Base-by-base conservation (phyloP, 1,140 invertebrate species). In the Pseudomyrmex flavicornis region DNA sequence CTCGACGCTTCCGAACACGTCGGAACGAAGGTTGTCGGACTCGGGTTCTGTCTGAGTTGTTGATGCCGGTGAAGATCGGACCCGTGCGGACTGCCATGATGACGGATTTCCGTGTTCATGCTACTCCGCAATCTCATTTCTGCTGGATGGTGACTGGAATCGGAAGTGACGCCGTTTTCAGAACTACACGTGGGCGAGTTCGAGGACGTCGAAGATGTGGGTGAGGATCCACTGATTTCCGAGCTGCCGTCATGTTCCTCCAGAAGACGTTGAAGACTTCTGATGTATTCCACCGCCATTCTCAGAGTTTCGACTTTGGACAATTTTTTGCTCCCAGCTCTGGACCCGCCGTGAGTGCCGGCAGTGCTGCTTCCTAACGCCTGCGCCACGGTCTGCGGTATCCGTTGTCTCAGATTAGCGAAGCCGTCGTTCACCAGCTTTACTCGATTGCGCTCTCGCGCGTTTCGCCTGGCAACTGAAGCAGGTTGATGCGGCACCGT, bases 371-470 rank as follows among this genome's bases (percentile, higher is more conserved):
- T 90, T 4, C 91, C 92, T 65, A 97, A 95, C 82, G 96, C 97
- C 89, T 96, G 96, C 1, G 96, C 96, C 1, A 97, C 96, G 70
- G 95, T 96, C 54, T 96, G 95, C 0, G 98, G 98, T 75, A 98
- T 98, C 89, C 98, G 98, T 84, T 98, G 97, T 0, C 98, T 95
- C 2, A 98, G 95, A 8, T 97, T 97, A 2, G 97, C 97, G 93
- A 99, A 99, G 75, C 98, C 98, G 89, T 98, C 97, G 95, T 99
- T 99, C 84, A 99, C 98, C 95, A 98, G 97, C 93, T 98, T 98
- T 12, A 99, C 98, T 65, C 98, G 96, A 93, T 99, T 99, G 77
- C 98, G 94, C 94, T 99, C 98, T 0, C 98, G 95, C 35, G 98
- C 98, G 94, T 99, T 99, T 85, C 98, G 95, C 65, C 98, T 95